phyloP scores from a whole-genome alignment of 2,888 invertebrate genomes.

The Tigriopus californicus region DNA sequence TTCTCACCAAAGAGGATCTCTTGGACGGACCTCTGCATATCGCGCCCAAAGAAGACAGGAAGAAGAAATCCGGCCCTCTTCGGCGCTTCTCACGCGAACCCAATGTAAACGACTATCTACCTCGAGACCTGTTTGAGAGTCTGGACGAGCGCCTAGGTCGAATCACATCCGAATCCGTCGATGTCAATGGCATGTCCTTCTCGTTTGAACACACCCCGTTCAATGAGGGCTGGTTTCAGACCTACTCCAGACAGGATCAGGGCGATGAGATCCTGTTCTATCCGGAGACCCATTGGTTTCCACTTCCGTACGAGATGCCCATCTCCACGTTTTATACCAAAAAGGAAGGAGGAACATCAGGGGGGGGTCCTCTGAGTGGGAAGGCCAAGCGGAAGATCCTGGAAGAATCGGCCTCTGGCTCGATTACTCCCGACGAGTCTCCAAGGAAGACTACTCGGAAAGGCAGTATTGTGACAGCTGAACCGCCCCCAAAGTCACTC shows the following conservation, averaged over 20 bases:
- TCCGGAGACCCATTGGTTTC: slow-evolving; percentile 1
- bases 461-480: not conserved
- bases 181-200: not conserved
- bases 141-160: not conserved
- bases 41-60: too few relatives aligned
- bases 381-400: not conserved
- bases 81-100: not conserved
- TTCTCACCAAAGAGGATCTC: not conserved
- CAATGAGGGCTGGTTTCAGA: slow-evolving; percentile 10
- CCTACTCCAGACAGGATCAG: slow-evolving; percentile 7
- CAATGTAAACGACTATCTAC: not conserved
- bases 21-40: too few relatives aligned
- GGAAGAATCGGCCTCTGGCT: not conserved
- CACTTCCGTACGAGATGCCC: slow-evolving; percentile 12
- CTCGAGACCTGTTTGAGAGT: not conserved
- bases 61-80: too few relatives aligned
- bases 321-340: not conserved
- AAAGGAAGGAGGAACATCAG: not conserved
- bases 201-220: slow-evolving; percentile 6
- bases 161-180: not conserved
- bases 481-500: not conserved
- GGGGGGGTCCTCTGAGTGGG: not conserved
- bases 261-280: not conserved
- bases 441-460: not conserved
- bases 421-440: not conserved